Evolutionary conservation across 2,113 vertebrate genomes (phyloP).

Genomic region (Colinus virginianus): DNA sequence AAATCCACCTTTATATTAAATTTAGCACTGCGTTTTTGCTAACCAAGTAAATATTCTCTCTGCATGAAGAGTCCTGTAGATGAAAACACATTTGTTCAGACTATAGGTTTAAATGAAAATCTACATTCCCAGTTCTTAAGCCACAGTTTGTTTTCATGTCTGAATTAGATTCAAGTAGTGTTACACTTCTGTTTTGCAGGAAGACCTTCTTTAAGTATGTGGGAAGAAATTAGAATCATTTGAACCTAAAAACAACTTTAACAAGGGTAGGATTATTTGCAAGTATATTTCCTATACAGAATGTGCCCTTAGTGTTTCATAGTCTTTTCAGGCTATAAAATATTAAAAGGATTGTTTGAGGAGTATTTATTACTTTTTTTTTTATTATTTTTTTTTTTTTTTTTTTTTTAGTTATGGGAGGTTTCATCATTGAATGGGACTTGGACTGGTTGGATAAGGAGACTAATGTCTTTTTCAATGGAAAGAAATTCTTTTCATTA

Average conservation of each 20-base stretch:
- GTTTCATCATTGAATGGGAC: neutral
- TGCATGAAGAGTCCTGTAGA: neutral
- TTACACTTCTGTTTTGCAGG: neutral
- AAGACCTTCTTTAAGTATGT: neutral
- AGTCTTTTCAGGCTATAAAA: neutral
- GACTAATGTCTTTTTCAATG: neutral
- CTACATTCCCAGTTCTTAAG: neutral
- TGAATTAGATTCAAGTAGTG: neutral
- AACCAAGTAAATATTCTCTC: neutral
- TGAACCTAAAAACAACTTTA: neutral
- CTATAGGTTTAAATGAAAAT: neutral
- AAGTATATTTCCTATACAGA: neutral
- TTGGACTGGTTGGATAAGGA: neutral
- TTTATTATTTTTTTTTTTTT: no score
- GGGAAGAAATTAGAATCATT: neutral
- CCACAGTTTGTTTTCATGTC: neutral
- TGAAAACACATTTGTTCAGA: neutral
- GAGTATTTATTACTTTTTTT: no score
- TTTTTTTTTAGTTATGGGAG: neutral
- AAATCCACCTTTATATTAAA: constrained; percentile 13
- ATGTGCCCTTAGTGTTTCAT: neutral
- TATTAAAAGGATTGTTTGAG: neutral
- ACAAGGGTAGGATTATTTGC: neutral
- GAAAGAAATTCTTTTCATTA: neutral
- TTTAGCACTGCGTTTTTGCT: neutral